These are phyloP conservation scores for Alaudala cheleensis DNA, from an alignment of 2,113 vertebrate genomes.

Conservation along the genomic window DNA sequence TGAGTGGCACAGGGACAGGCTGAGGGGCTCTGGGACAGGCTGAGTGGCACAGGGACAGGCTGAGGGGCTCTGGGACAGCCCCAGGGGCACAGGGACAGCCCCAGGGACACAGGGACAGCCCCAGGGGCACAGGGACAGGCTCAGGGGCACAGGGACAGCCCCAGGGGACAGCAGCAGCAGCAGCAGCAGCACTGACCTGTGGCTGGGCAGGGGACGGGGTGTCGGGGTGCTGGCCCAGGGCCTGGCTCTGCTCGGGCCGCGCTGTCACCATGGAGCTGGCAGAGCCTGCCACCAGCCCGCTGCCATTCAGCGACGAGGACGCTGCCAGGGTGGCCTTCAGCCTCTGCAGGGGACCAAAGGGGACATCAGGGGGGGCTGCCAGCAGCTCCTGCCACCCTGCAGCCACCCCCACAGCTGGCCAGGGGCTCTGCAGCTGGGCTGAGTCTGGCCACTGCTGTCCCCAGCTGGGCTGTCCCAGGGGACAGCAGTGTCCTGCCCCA, in stretches of 20 bases:
- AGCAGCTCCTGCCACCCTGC: background rate
- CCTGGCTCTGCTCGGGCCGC: slow-evolving; percentile 90
- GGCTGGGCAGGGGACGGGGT: slow-evolving; percentile 94
- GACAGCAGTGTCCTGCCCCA: background rate
- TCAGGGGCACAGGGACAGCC: too few species aligned
- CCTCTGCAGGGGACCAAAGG: slow-evolving; percentile 73
- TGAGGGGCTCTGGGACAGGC: too few species aligned
- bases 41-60: too few species aligned
- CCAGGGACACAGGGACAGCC: too few species aligned
- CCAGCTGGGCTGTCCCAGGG: too few species aligned
- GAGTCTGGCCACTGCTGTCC: too few species aligned
- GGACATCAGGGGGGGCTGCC: background rate
- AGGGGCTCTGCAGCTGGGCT: background rate
- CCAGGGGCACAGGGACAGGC: too few species aligned
- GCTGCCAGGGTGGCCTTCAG: slow-evolving; percentile 91
- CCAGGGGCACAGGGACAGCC: too few species aligned
- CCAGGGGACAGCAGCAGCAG: too few species aligned
- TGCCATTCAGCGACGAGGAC: slow-evolving; percentile 81
- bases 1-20: too few species aligned
- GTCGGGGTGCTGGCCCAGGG: slow-evolving; percentile 90
- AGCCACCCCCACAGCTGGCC: background rate
- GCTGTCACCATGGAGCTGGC: slow-evolving; percentile 91
- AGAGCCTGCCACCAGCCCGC: slow-evolving; percentile 78
- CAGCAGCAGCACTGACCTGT: slow-evolving; percentile 78
- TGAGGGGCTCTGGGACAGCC: too few species aligned